These are phyloP conservation scores for Callospermophilus lateralis DNA, from an alignment of 2,113 vertebrate species.

Conservation along the genomic window DNA sequence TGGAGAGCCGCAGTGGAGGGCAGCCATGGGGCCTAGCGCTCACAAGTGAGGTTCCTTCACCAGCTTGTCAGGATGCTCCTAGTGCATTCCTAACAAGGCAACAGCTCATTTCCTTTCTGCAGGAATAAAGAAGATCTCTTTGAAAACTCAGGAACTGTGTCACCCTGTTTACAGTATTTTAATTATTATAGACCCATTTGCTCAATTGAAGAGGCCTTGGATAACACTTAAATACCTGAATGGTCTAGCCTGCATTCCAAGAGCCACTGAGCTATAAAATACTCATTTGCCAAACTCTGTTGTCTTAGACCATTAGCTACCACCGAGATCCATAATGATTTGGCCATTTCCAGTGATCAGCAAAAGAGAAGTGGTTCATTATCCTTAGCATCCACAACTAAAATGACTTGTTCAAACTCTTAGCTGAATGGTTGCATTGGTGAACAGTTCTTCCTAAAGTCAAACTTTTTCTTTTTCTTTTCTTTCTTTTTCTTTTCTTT, in stretches of 20 bases:
- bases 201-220: constrained; percentile 71
- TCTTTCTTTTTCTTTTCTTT: not conserved
- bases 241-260: constrained; percentile 68
- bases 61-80: constrained; percentile 38
- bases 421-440: constrained; percentile 28
- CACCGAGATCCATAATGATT: constrained; percentile 65
- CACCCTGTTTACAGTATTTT: constrained; percentile 78
- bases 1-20: not conserved
- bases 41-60: not conserved
- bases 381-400: constrained; percentile 36
- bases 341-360: constrained; percentile 66
- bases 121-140: constrained; percentile 50
- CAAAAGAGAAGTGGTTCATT: constrained; percentile 66
- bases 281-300: constrained; percentile 76
- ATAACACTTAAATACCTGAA: constrained; percentile 79
- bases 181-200: constrained; percentile 81
- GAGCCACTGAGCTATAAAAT: constrained; percentile 78
- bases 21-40: not conserved
- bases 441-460: constrained; percentile 51
- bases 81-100: constrained; percentile 72
- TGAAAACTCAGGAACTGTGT: constrained; percentile 65
- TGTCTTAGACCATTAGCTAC: constrained; percentile 76
- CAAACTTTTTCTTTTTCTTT: not conserved
- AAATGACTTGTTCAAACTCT: constrained; percentile 58
- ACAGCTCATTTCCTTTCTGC: constrained; percentile 77